Percentiles rank a stretch among this genome's conserved stretches.
phyloP scores from a whole-genome alignment of 2,797 vertebrate species.

The Peromyscus attwateri region DNA sequence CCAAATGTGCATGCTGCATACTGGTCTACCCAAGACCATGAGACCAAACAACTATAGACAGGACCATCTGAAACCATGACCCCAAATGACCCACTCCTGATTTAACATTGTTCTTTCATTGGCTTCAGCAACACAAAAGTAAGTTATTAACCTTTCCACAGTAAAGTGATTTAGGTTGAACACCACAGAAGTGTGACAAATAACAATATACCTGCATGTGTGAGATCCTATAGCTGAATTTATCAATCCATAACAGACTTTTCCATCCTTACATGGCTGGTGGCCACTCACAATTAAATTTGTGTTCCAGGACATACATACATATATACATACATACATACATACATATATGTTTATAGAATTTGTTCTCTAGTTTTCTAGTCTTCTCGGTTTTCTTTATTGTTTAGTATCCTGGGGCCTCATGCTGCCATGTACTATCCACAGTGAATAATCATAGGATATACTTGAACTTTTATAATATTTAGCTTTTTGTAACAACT shows the following conservation, averaged over 20 bases:
- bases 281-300: not conserved
- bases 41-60: not conserved
- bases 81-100: not conserved
- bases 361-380: not conserved
- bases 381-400: not conserved
- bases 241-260: not conserved
- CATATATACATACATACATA: not conserved
- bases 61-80: not conserved
- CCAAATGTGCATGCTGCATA: not conserved
- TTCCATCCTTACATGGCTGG: not conserved
- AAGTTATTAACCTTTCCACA: not conserved
- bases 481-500: not conserved
- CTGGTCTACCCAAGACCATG: not conserved
- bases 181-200: not conserved
- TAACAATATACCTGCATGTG: not conserved
- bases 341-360: not conserved
- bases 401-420: not conserved
- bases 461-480: not conserved
- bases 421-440: not conserved
- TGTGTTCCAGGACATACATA: not conserved
- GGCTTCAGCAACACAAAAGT: not conserved
- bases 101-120: not conserved
- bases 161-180: constrained; percentile 4
- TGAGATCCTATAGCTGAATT: not conserved
- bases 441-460: not conserved